phyloP scores from a whole-genome alignment of 2,113 vertebrate species.

The Eupsittula cactorum region DNA sequence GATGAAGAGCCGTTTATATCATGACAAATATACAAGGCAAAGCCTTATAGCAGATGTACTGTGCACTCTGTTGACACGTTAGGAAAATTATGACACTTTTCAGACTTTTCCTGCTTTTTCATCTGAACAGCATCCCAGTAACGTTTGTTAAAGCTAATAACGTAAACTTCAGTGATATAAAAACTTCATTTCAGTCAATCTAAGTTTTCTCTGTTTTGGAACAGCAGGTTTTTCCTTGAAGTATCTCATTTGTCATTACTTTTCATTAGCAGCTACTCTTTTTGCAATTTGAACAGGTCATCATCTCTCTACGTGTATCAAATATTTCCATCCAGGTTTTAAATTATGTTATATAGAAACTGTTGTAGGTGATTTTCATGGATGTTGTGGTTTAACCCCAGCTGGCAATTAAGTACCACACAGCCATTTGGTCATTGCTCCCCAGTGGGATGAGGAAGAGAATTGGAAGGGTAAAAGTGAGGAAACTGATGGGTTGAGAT shows the following conservation, averaged over 20 bases:
- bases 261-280: background rate
- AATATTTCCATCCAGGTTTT: background rate
- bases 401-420: rapidly evolving
- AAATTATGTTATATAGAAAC: background rate
- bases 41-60: conserved; percentile 40
- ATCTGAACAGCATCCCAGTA: background rate
- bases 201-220: background rate
- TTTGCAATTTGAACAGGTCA: background rate
- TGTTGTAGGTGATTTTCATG: background rate
- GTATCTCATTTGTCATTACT: background rate
- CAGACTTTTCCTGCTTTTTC: background rate
- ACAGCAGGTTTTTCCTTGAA: background rate
- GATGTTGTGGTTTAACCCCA: background rate
- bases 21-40: conserved; percentile 31
- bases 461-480: background rate
- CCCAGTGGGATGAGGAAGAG: background rate
- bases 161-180: background rate
- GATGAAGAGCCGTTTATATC: background rate
- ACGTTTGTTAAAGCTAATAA: background rate
- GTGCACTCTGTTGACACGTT: background rate
- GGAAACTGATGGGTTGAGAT: background rate
- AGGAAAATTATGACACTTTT: background rate
- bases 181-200: background rate
- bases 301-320: rapidly evolving
- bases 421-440: background rate